A percentile compares a stretch with the other conserved stretches of the same genome.
These are phyloP conservation scores for Chromoteleia sp. DNA, from an alignment of 2,888 invertebrate species.

Conservation along the genomic window DNA sequence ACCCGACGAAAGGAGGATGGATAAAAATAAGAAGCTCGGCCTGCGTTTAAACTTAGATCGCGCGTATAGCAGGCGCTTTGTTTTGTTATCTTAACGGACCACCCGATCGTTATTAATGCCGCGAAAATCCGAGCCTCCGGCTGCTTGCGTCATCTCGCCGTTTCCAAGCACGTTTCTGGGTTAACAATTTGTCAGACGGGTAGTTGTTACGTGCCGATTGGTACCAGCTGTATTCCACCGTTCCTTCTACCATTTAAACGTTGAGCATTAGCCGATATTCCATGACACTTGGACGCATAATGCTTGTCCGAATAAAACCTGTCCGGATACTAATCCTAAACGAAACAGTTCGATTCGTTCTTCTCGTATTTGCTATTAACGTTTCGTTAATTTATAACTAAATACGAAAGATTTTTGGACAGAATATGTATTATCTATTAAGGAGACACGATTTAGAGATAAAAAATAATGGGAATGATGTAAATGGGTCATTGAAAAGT, in stretches of 20 bases:
- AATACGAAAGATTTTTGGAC: background rate
- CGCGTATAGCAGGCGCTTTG: conserved; percentile 33
- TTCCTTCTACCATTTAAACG: conserved; percentile 45
- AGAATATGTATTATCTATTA: no score
- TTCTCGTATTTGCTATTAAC: no score
- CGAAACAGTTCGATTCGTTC: background rate
- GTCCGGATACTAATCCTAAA: conserved; percentile 18
- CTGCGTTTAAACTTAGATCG: conserved; percentile 31
- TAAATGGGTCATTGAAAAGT: no score
- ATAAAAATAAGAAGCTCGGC: conserved; percentile 14
- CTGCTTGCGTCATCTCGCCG: conserved; percentile 65
- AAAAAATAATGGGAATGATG: no score
- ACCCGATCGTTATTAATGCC: conserved; percentile 67
- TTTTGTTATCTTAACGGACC: conserved; percentile 60
- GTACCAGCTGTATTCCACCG: conserved; percentile 55
- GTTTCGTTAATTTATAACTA: background rate
- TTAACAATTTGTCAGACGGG: conserved; percentile 73
- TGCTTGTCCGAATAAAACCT: conserved; percentile 29
- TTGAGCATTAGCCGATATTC: conserved; percentile 57
- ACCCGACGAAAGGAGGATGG: background rate
- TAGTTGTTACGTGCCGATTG: conserved; percentile 67
- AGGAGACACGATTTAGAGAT: no score
- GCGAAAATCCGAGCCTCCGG: conserved; percentile 64
- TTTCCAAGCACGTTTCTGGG: conserved; percentile 74
- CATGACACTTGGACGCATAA: conserved; percentile 48